phyloP scores from a whole-genome alignment of 2,113 vertebrate species.

The Strix aluco region DNA sequence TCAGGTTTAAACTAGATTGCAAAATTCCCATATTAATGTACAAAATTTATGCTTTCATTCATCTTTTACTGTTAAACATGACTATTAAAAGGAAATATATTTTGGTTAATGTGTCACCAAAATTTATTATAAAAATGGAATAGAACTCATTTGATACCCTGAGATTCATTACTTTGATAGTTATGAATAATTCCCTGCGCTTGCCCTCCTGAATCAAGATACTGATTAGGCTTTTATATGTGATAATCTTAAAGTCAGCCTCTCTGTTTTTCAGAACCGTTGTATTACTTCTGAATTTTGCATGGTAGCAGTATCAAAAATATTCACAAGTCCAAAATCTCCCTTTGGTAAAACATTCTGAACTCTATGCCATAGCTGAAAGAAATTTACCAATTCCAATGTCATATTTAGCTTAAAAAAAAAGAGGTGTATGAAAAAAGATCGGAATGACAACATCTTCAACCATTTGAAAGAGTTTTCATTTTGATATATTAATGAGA shows the following conservation, averaged over 20 bases:
- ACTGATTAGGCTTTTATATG: background rate
- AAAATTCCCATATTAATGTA: background rate
- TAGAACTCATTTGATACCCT: background rate
- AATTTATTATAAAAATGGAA: background rate
- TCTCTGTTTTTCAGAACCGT: background rate
- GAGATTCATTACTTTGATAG: background rate
- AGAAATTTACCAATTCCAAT: background rate
- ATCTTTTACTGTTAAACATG: background rate
- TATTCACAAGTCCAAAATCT: background rate
- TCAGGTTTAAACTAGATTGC: background rate
- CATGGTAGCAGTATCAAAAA: background rate
- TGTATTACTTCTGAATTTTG: background rate
- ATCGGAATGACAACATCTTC: background rate
- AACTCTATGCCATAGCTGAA: conserved; percentile 44
- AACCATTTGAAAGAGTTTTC: background rate
- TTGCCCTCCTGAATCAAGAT: background rate
- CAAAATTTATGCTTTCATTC: background rate
- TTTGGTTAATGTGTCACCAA: background rate
- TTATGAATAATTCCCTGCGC: background rate
- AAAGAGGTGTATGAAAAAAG: background rate
- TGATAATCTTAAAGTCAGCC: background rate
- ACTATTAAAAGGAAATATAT: background rate
- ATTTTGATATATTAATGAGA: background rate
- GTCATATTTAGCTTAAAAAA: background rate
- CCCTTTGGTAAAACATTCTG: background rate